Percentiles rank a stretch among this genome's conserved stretches.
These are phyloP conservation scores for Lycorma delicatula DNA, from an alignment of 1,140 invertebrate species.

Conservation along the genomic window DNA sequence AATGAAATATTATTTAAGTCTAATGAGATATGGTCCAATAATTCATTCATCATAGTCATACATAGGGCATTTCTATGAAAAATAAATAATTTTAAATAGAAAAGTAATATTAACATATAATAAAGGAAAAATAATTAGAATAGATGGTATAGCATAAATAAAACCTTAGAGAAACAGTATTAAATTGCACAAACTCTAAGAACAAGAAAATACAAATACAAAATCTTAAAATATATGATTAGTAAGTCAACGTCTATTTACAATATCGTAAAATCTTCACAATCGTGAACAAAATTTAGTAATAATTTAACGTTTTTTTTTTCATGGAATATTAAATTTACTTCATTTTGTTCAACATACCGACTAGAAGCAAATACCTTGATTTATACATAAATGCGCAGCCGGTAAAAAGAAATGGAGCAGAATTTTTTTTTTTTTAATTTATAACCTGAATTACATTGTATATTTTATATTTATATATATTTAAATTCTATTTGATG, in stretches of 20 bases:
- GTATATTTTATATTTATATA: too few relatives aligned
- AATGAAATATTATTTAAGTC: conserved; percentile 24
- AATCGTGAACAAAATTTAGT: too few relatives aligned
- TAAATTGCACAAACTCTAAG: neutral
- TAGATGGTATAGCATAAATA: neutral
- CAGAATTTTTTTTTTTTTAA: too few relatives aligned
- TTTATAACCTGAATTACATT: too few relatives aligned
- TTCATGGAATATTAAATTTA: too few relatives aligned
- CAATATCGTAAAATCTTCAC: too few relatives aligned
- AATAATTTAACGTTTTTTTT: too few relatives aligned
- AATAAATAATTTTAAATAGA: neutral
- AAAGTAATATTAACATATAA: neutral
- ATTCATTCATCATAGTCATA: conserved; percentile 28
- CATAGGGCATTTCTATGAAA: conserved; percentile 32
- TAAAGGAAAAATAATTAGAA: neutral
- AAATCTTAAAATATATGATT: neutral
- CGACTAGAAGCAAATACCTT: too few relatives aligned
- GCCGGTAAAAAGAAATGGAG: too few relatives aligned
- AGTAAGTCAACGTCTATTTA: neutral
- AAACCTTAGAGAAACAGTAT: neutral
- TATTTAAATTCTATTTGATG: too few relatives aligned
- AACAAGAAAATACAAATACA: neutral
- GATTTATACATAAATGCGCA: too few relatives aligned
- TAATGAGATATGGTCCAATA: conserved; percentile 22
- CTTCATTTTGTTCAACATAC: too few relatives aligned